Conservation (phyloP, 92 coral and sea anemone genomes). For the Metridium senile region DNA sequence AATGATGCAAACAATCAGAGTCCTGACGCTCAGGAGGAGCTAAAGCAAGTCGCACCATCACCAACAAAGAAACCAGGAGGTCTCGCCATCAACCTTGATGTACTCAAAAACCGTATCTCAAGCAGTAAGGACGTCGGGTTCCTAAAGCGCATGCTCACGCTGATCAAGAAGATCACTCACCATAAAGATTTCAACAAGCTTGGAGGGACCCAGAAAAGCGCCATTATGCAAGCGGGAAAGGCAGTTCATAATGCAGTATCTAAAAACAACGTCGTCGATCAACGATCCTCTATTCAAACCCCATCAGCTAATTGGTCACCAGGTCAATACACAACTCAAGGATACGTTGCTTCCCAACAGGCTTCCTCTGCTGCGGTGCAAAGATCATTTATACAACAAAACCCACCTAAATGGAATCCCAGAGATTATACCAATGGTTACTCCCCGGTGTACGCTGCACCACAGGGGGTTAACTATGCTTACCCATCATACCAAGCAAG, state of each 20-base stretch:
- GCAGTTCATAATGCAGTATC: slow-evolving; percentile 50
- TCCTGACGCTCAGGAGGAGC: background rate
- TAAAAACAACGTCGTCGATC: background rate
- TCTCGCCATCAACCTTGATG: slow-evolving; percentile 69
- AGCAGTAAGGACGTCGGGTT: slow-evolving; percentile 78
- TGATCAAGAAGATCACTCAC: slow-evolving; percentile 81
- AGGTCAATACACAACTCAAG: slow-evolving; percentile 13
- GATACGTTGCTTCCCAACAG: background rate
- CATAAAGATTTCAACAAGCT: slow-evolving; percentile 84
- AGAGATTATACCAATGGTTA: background rate
- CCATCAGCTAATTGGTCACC: slow-evolving; percentile 9
- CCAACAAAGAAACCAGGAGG: background rate
- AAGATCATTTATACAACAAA: background rate
- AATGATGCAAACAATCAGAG: background rate
- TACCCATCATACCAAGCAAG: slow-evolving; percentile 21
- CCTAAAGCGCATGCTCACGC: slow-evolving; percentile 75
- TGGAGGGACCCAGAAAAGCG: slow-evolving; percentile 56
- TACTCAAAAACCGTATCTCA: slow-evolving; percentile 67
- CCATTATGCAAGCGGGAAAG: slow-evolving; percentile 70
- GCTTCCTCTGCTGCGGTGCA: background rate
- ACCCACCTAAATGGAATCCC: slow-evolving; percentile 8
- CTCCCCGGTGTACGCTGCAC: background rate
- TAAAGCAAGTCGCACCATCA: background rate
- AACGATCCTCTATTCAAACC: slow-evolving; percentile 22
- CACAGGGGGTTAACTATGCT: slow-evolving; percentile 6